Evolutionary conservation across 2,888 invertebrate genomes (phyloP).

Genomic region (Arrhopalites spinosus): DNA sequence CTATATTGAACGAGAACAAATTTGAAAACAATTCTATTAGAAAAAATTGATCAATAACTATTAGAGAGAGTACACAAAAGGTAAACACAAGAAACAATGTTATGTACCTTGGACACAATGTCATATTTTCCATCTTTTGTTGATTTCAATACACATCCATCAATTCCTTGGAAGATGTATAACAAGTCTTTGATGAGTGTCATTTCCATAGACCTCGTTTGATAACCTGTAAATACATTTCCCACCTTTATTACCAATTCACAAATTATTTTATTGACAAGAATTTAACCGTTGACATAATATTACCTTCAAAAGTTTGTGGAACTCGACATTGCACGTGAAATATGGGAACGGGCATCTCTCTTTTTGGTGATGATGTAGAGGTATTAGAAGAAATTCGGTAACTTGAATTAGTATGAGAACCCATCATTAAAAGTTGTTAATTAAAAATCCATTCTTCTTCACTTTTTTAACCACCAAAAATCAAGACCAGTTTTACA

Average conservation of each 20-base stretch:
- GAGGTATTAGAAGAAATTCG: not conserved
- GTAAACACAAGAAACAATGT: not conserved
- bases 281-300: not conserved
- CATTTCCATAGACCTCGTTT: constrained; percentile 49
- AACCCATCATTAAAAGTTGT: not conserved
- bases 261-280: not conserved
- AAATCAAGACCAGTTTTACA: too few species aligned
- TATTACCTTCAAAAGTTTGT: constrained; percentile 26
- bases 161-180: constrained; percentile 86
- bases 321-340: constrained; percentile 24
- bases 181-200: constrained; percentile 70
- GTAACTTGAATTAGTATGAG: not conserved
- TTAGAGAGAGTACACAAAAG: not conserved
- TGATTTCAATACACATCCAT: constrained; percentile 73
- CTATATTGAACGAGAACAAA: constrained; percentile 26
- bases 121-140: constrained; percentile 61
- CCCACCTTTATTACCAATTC: not conserved
- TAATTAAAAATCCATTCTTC: too few species aligned
- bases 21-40: not conserved
- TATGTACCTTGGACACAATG: constrained; percentile 51
- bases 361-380: constrained; percentile 2
- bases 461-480: too few species aligned
- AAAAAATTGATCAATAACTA: not conserved
- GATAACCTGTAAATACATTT: constrained; percentile 18
- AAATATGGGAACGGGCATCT: constrained; percentile 14